Evolutionary conservation across 2,888 invertebrate species (phyloP).

Genomic region (Reticulitermes lucifugus): DNA sequence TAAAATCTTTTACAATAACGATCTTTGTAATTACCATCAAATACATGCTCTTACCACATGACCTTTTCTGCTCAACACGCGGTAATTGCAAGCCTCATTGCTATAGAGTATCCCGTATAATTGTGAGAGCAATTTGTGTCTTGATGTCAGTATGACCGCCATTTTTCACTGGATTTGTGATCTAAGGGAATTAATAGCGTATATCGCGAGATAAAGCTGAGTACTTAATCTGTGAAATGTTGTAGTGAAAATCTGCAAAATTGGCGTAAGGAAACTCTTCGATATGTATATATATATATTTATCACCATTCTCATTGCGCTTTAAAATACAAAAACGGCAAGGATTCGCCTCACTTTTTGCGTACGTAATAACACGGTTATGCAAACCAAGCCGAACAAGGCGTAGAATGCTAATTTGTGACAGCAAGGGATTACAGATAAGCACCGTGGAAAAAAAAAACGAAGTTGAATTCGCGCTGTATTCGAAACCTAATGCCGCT

Average conservation of each 20-base stretch:
- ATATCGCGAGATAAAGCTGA: too few species aligned
- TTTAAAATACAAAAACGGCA: not conserved
- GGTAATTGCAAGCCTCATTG: too few species aligned
- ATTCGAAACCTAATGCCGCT: not conserved
- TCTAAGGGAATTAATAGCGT: too few species aligned
- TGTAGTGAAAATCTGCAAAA: not conserved
- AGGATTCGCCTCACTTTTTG: not conserved
- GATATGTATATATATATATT: too few species aligned
- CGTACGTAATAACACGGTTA: not conserved
- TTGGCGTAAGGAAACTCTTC: not conserved
- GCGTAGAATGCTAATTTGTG: not conserved
- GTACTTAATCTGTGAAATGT: not conserved
- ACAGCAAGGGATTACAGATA: not conserved
- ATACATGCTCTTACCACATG: too few species aligned
- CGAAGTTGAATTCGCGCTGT: not conserved
- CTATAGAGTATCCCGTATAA: too few species aligned
- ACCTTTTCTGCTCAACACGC: too few species aligned
- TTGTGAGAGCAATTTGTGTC: too few species aligned
- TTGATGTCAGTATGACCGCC: too few species aligned
- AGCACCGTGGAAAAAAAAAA: not conserved
- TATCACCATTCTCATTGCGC: not conserved
- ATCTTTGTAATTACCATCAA: too few species aligned
- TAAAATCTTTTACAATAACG: too few species aligned
- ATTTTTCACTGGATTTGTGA: too few species aligned
- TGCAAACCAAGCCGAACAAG: not conserved